These are phyloP conservation scores for Drosophila nikananu DNA, from an alignment of 1,140 invertebrate genomes.

Conservation along the genomic window DNA sequence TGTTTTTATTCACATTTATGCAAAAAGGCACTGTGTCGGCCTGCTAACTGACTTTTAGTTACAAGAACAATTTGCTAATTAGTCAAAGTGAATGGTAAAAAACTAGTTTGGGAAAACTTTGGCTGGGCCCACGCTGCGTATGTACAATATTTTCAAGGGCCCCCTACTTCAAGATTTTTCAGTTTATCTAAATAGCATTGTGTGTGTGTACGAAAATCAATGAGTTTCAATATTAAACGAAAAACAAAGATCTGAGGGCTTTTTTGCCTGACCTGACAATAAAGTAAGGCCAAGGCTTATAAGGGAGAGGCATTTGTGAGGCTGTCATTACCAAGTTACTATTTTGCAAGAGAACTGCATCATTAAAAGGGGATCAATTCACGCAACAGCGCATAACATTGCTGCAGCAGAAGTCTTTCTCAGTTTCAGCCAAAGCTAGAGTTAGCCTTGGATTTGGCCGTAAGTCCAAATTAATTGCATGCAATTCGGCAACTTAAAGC, in stretches of 20 bases:
- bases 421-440: slow-evolving; percentile 3
- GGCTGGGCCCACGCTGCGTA: slow-evolving; percentile 10
- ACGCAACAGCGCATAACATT: slow-evolving; percentile 36
- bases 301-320: slow-evolving; percentile 1
- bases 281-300: slow-evolving; percentile 9
- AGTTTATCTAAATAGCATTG: slow-evolving; percentile 3
- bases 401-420: slow-evolving; percentile 22
- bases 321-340: slow-evolving; percentile 19
- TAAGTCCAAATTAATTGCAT: slow-evolving; percentile 78
- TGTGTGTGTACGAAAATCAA: slow-evolving; percentile 8
- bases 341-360: slow-evolving; percentile 26
- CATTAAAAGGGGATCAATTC: slow-evolving; percentile 39
- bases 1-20: neutral
- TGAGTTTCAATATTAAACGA: neutral
- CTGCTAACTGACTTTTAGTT: neutral
- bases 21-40: slow-evolving; percentile 1
- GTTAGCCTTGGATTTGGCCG: slow-evolving; percentile 31
- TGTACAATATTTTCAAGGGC: neutral
- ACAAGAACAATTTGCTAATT: slow-evolving; percentile 44
- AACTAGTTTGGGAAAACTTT: slow-evolving; percentile 18
- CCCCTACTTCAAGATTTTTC: neutral
- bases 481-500: slow-evolving; percentile 60
- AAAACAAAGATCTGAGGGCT: neutral
- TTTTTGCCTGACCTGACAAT: slow-evolving; percentile 1
- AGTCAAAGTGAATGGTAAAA: slow-evolving; percentile 30